Evolutionary conservation across 2,888 invertebrate genomes (phyloP).

Genomic region (Euplexia lucipara): DNA sequence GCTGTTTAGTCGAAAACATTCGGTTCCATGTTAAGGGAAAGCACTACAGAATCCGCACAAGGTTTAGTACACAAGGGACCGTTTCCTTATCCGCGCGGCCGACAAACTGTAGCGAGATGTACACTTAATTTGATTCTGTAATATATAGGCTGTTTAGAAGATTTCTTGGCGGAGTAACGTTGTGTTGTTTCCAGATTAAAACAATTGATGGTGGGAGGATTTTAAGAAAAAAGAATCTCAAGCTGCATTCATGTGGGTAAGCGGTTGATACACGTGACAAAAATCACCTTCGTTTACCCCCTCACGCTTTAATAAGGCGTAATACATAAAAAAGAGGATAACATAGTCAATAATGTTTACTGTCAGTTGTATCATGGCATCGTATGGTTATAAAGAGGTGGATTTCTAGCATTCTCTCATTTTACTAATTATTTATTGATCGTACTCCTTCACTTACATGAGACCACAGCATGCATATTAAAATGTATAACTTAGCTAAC

Average conservation of each 20-base stretch:
- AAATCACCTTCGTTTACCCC: too few relatives aligned
- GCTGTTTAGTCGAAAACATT: constrained; percentile 43
- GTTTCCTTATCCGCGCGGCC: constrained; percentile 56
- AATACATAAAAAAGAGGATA: too few relatives aligned
- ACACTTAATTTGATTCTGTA: constrained; percentile 62
- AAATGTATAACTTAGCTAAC: too few relatives aligned
- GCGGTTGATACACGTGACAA: too few relatives aligned
- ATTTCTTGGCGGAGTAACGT: constrained; percentile 50
- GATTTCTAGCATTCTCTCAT: too few relatives aligned
- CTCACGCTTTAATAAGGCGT: too few relatives aligned
- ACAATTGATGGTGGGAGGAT: constrained; percentile 25
- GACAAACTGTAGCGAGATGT: constrained; percentile 61
- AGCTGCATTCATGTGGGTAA: not conserved
- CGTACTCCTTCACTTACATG: too few relatives aligned
- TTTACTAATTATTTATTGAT: too few relatives aligned
- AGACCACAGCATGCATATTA: too few relatives aligned
- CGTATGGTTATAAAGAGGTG: too few relatives aligned
- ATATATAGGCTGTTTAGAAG: constrained; percentile 58
- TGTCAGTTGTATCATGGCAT: too few relatives aligned
- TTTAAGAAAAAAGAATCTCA: constrained; percentile 11
- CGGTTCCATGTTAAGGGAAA: constrained; percentile 31
- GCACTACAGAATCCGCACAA: constrained; percentile 38
- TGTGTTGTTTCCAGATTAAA: constrained; percentile 47
- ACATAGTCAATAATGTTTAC: too few relatives aligned
- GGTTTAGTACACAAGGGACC: constrained; percentile 55